Conservation (phyloP, 53 echinoderm and acorn worm species). For the Mesocentrotus franciscanus region DNA sequence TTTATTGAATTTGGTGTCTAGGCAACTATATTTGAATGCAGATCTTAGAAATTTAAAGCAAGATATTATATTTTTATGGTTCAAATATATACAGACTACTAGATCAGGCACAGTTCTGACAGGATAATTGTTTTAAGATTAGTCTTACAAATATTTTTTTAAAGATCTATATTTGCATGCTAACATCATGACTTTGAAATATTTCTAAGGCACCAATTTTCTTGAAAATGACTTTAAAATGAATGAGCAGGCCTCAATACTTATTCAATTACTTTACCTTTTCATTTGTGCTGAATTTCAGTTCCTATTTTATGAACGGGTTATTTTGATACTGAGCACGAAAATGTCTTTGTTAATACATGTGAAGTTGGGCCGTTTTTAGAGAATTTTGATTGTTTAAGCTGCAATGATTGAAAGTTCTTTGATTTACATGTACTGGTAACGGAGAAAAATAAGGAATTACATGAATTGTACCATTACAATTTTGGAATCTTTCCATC, state of each 20-base stretch:
- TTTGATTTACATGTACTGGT: too few species aligned
- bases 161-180: background rate
- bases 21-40: background rate
- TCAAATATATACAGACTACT: background rate
- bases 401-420: too few species aligned
- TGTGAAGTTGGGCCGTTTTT: too few species aligned
- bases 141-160: background rate
- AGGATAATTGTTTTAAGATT: background rate
- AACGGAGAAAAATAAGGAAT: too few species aligned
- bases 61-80: background rate
- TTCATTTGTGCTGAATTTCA: background rate
- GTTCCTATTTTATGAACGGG: too few species aligned
- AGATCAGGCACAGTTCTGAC: background rate
- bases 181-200: background rate
- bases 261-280: background rate
- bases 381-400: too few species aligned
- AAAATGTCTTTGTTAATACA: too few species aligned
- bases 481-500: too few species aligned
- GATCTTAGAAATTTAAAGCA: background rate
- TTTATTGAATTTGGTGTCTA: background rate
- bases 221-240: background rate
- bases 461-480: too few species aligned
- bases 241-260: background rate
- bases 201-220: background rate
- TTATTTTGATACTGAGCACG: too few species aligned